A percentile compares a stretch with the other conserved stretches of the same genome.
phyloP scores from a whole-genome alignment of 2,113 vertebrate species.

The Sturnus vulgaris region DNA sequence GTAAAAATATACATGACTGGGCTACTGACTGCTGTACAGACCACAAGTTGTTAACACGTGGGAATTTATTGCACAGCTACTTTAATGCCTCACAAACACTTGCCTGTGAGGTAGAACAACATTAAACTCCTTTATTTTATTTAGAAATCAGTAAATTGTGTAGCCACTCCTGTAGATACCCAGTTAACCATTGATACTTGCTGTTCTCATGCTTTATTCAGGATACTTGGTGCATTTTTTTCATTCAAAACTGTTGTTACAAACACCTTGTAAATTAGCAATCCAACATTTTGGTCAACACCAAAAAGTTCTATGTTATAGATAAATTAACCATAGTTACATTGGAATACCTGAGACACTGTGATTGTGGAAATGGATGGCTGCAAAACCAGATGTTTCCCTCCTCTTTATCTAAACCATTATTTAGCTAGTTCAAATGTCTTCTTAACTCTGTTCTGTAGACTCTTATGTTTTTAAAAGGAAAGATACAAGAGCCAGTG shows the following conservation, averaged over 20 bases:
- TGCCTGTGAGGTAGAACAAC: not conserved
- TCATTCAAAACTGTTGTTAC: not conserved
- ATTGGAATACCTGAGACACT: not conserved
- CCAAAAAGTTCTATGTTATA: not conserved
- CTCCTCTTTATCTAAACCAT: not conserved
- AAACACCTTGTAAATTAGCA: not conserved
- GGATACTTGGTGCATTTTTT: not conserved
- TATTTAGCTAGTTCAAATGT: not conserved
- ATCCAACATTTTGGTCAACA: not conserved
- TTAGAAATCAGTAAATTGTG: slow-evolving; percentile 1
- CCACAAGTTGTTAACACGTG: slow-evolving; percentile 37
- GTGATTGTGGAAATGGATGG: not conserved
- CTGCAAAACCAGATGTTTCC: not conserved
- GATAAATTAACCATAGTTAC: not conserved
- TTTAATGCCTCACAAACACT: slow-evolving; percentile 8
- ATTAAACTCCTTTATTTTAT: slow-evolving; percentile 13
- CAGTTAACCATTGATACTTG: not conserved
- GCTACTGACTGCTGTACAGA: slow-evolving; percentile 6
- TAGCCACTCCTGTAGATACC: not conserved
- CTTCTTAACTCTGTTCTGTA: not conserved
- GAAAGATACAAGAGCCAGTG: not conserved
- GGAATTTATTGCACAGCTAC: slow-evolving; percentile 25
- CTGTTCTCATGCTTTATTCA: not conserved
- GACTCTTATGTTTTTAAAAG: not conserved
- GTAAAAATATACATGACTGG: slow-evolving; percentile 7